Conservation (phyloP, 2,888 invertebrate genomes). For the Cataglyphis cursor region DNA sequence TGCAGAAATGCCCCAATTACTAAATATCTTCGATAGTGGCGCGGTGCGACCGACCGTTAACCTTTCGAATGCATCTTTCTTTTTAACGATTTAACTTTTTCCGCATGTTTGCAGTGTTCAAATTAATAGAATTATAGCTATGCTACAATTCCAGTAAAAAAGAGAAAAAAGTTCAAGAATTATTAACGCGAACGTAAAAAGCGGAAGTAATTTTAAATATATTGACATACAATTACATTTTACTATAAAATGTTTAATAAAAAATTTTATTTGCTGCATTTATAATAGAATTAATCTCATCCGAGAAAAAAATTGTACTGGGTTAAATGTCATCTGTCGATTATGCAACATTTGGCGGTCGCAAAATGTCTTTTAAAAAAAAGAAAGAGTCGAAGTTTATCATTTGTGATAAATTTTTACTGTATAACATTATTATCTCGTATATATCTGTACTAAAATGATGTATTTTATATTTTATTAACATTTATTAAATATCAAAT, state of each 20-base stretch:
- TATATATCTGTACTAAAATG: slow-evolving; percentile 23
- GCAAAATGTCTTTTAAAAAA: not conserved
- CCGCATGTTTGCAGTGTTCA: not conserved
- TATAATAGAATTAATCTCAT: not conserved
- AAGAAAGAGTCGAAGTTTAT: not conserved
- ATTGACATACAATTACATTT: not conserved
- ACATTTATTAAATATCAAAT: slow-evolving; percentile 41
- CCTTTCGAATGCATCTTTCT: not conserved
- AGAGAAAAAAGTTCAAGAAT: not conserved
- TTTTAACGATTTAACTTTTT: slow-evolving; percentile 15
- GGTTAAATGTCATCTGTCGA: not conserved
- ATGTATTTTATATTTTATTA: slow-evolving; percentile 41
- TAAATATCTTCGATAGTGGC: not conserved
- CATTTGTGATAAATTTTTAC: not conserved
- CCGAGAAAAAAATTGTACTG: not conserved
- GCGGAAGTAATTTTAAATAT: not conserved
- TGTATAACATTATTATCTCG: not conserved
- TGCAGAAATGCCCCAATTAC: slow-evolving; percentile 15
- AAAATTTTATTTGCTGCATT: not conserved
- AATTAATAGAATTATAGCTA: slow-evolving; percentile 3
- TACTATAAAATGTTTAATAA: not conserved
- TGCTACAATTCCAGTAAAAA: not conserved
- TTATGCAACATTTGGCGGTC: not conserved
- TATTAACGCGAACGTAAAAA: not conserved
- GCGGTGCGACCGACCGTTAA: not conserved